Evolutionary conservation across 2,888 invertebrate genomes (phyloP).

Genomic region (Coenonympha glycerion): DNA sequence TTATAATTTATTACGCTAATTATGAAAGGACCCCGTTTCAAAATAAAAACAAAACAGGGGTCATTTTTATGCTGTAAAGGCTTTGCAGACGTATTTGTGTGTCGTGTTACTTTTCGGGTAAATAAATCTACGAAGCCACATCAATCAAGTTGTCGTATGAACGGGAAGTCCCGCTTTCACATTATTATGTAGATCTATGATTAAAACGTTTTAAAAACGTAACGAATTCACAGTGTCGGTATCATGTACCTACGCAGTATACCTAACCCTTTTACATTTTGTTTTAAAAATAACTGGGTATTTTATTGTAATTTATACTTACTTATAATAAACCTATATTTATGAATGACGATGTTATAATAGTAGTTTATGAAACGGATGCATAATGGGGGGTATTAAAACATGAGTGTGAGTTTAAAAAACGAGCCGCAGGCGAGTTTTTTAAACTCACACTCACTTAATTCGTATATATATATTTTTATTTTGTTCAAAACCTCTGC

Average conservation of each 20-base stretch:
- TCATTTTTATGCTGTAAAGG: constrained; percentile 60
- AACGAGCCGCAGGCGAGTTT: too few relatives aligned
- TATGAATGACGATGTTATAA: too few relatives aligned
- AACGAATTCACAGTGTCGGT: constrained; percentile 61
- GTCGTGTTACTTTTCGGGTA: constrained; percentile 60
- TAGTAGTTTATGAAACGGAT: too few relatives aligned
- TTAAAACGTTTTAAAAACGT: constrained; percentile 64
- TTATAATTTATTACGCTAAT: constrained; percentile 76
- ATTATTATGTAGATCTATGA: constrained; percentile 72
- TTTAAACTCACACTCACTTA: too few relatives aligned
- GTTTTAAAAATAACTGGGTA: neutral
- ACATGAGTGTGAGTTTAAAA: too few relatives aligned
- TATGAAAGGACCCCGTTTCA: constrained; percentile 70
- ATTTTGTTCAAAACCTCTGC: too few relatives aligned
- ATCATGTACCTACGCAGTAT: constrained; percentile 49
- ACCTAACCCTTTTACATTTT: constrained; percentile 45
- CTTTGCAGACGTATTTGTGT: constrained; percentile 66
- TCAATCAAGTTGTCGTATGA: constrained; percentile 74
- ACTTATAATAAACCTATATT: too few relatives aligned
- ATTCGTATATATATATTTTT: too few relatives aligned
- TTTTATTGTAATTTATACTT: too few relatives aligned
- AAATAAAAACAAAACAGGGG: constrained; percentile 68
- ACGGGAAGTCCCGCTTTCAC: constrained; percentile 65
- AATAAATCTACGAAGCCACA: constrained; percentile 72
- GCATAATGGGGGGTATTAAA: too few relatives aligned